Conservation (phyloP, 2,113 vertebrate genomes). For the Coturnix japonica region DNA sequence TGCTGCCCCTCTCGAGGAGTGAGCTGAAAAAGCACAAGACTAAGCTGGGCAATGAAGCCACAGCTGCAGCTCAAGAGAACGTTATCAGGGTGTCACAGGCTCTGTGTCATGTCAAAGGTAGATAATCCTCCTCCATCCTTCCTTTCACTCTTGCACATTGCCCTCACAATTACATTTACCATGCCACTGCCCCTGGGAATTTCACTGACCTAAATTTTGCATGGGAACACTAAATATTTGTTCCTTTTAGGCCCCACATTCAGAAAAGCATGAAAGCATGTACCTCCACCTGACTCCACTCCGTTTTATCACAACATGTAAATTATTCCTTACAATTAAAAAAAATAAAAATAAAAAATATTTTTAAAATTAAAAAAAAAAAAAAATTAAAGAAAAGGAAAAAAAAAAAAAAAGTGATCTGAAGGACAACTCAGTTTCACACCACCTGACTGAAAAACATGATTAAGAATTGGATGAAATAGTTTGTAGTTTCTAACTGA, state of each 20-base stretch:
- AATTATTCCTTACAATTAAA: not conserved
- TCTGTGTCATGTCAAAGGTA: not conserved
- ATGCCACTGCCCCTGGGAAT: not conserved
- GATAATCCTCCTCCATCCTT: not conserved
- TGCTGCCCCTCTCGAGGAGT: not conserved
- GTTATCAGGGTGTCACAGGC: not conserved
- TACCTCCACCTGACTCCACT: not conserved
- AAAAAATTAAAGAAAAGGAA: not conserved
- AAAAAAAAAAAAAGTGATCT: not conserved
- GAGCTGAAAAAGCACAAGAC: accelerated
- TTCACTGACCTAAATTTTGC: not conserved
- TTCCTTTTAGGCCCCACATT: not conserved
- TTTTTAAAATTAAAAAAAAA: too few relatives aligned
- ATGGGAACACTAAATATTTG: not conserved
- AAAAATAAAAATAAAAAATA: not conserved
- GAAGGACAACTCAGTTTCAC: not conserved
- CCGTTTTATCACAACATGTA: not conserved
- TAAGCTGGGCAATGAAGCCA: not conserved
- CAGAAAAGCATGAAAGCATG: not conserved
- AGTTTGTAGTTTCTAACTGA: not conserved
- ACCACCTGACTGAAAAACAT: not conserved
- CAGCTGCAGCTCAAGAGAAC: not conserved
- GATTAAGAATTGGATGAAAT: not conserved
- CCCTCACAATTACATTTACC: not conserved
- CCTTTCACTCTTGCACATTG: not conserved